Evolutionary conservation across 2,888 invertebrate genomes (phyloP).

Genomic region (Creontiades dilutus): DNA sequence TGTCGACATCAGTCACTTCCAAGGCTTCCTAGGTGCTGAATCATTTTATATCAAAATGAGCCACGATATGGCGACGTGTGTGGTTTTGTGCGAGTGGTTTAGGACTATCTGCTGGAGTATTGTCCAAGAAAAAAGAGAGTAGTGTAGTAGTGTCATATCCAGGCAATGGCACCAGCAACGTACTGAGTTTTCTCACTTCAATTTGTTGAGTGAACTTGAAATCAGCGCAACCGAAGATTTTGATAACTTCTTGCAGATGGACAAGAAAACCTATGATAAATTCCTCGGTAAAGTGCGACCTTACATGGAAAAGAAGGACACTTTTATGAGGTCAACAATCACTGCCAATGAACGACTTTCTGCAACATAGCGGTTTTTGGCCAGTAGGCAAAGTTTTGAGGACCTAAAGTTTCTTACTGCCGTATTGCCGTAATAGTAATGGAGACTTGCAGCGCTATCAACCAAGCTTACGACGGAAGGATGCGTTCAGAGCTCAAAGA

Average conservation of each 20-base stretch:
- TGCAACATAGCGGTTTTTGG: no score
- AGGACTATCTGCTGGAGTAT: neutral
- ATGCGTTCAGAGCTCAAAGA: no score
- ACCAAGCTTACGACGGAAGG: neutral
- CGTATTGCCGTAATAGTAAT: neutral
- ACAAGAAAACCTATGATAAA: no score
- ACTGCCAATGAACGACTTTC: neutral
- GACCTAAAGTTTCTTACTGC: neutral
- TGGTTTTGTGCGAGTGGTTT: neutral
- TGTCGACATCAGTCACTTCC: no score
- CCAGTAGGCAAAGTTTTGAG: no score
- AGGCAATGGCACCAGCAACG: no score
- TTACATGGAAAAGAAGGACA: neutral
- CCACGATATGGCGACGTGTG: slow-evolving; percentile 9
- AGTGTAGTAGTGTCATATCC: no score
- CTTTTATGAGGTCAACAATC: slow-evolving; percentile 5
- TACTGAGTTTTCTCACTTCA: no score
- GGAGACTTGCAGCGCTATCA: neutral
- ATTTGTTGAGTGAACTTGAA: slow-evolving; percentile 31
- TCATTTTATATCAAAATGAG: neutral
- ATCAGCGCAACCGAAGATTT: neutral
- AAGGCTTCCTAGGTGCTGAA: slow-evolving; percentile 6
- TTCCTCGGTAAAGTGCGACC: no score
- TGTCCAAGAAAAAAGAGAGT: no score
- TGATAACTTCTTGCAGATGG: no score